Conservation (phyloP, 2,888 invertebrate genomes). For the Nipponacmea schrenckii region DNA sequence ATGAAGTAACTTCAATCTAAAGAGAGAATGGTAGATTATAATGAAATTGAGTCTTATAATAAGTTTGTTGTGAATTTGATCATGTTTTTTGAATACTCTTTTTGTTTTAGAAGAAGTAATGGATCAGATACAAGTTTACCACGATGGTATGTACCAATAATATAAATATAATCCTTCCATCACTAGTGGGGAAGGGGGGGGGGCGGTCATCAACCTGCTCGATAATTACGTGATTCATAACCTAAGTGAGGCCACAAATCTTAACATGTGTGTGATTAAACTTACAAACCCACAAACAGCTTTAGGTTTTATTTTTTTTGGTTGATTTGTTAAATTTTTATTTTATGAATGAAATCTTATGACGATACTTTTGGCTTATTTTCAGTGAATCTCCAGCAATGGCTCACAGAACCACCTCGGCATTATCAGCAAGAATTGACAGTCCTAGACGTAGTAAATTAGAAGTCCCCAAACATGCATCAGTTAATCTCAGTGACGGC, state of each 20-base stretch:
- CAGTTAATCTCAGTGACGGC: slow-evolving; percentile 22
- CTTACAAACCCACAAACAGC: no score
- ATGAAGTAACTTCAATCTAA: no score
- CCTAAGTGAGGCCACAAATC: no score
- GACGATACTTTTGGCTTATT: neutral
- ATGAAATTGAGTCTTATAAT: no score
- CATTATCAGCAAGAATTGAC: slow-evolving; percentile 16
- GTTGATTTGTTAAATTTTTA: neutral
- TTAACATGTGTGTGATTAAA: no score
- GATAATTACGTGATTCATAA: no score
- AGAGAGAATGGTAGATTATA: no score
- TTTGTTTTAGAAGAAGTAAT: slow-evolving; percentile 35
- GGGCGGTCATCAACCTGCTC: no score
- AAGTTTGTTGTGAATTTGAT: no score
- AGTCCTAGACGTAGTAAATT: slow-evolving; percentile 66
- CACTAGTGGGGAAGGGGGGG: no score
- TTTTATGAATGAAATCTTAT: neutral
- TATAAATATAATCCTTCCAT: no score
- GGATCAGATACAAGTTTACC: slow-evolving; percentile 45
- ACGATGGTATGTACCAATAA: slow-evolving; percentile 36
- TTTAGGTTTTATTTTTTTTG: no score
- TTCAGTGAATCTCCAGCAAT: neutral
- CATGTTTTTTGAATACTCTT: neutral
- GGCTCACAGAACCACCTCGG: neutral
- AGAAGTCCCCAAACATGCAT: slow-evolving; percentile 47